These are phyloP conservation scores for Cosmopolites sordidus DNA, from an alignment of 2,888 invertebrate species.

Conservation along the genomic window DNA sequence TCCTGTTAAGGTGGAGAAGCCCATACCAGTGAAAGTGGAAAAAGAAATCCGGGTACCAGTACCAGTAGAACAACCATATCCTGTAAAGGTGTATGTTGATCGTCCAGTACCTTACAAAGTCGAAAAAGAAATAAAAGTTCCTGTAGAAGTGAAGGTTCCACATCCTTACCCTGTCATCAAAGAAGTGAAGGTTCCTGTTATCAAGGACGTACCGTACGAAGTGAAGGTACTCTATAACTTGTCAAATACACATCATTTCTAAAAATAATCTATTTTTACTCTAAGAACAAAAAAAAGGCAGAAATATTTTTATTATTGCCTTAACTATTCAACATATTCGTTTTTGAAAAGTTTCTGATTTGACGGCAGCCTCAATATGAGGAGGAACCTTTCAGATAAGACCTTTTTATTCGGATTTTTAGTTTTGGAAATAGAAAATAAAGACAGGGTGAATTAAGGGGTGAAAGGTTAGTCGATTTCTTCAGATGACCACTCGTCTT, in stretches of 20 bases:
- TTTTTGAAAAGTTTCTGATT: too few species aligned
- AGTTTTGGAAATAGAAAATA: too few species aligned
- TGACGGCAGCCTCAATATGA: too few species aligned
- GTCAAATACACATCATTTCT: not conserved
- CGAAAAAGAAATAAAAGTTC: slow-evolving; percentile 60
- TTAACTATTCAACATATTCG: too few species aligned
- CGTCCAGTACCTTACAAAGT: slow-evolving; percentile 53
- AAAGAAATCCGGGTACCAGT: slow-evolving; percentile 59
- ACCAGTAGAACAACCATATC: slow-evolving; percentile 60
- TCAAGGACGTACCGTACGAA: slow-evolving; percentile 66
- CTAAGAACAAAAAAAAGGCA: too few species aligned
- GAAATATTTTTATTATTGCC: too few species aligned
- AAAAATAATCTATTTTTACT: too few species aligned
- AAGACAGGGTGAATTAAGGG: too few species aligned
- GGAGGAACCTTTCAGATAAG: too few species aligned
- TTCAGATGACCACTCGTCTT: too few species aligned
- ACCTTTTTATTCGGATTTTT: too few species aligned
- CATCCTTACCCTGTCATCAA: slow-evolving; percentile 60
- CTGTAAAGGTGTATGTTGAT: slow-evolving; percentile 51
- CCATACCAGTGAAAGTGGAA: slow-evolving; percentile 63
- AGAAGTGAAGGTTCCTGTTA: slow-evolving; percentile 67
- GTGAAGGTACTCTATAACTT: slow-evolving; percentile 41
- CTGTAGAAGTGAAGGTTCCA: slow-evolving; percentile 50
- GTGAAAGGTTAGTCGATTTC: too few species aligned
- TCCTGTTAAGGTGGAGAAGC: slow-evolving; percentile 36